A percentile compares a stretch with the other conserved stretches of the same genome.
Conservation (phyloP, 2,797 vertebrate genomes). For the Nannoperca australis region DNA sequence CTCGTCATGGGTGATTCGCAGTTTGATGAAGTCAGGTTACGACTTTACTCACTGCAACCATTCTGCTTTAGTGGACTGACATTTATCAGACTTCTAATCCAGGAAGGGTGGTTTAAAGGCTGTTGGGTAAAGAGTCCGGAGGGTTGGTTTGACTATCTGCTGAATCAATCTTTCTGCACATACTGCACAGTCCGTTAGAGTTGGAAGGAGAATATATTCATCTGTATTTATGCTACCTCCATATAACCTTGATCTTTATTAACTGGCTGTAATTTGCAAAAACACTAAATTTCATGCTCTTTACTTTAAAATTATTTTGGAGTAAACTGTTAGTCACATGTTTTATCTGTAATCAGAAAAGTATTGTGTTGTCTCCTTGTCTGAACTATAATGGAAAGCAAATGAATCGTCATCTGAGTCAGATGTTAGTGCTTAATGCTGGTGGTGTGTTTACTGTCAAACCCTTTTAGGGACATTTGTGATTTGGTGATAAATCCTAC, state of each 20-base stretch:
- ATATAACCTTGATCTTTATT: conserved; percentile 12
- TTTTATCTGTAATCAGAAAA: conserved; percentile 20
- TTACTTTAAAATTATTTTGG: conserved; percentile 1
- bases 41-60: conserved; percentile 30
- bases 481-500: neutral
- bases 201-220: conserved; percentile 1
- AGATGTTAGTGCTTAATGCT: conserved; percentile 24
- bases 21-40: conserved; percentile 69
- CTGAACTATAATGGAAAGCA: conserved; percentile 31
- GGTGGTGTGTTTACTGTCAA: conserved; percentile 5
- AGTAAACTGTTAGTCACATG: conserved; percentile 12
- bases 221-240: neutral
- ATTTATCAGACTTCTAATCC: conserved; percentile 40
- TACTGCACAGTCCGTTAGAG: neutral
- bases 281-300: conserved; percentile 6
- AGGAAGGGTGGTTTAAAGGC: neutral
- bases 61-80: conserved; percentile 35
- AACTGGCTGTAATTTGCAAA: conserved; percentile 16
- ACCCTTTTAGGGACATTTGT: conserved; percentile 2
- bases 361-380: neutral
- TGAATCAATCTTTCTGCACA: conserved; percentile 13
- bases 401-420: conserved; percentile 20
- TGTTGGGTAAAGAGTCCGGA: conserved; percentile 12
- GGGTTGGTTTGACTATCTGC: conserved; percentile 6
- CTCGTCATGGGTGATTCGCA: conserved; percentile 52